Conservation (phyloP, 2,113 vertebrate genomes). For the Picathartes gymnocephalus region DNA sequence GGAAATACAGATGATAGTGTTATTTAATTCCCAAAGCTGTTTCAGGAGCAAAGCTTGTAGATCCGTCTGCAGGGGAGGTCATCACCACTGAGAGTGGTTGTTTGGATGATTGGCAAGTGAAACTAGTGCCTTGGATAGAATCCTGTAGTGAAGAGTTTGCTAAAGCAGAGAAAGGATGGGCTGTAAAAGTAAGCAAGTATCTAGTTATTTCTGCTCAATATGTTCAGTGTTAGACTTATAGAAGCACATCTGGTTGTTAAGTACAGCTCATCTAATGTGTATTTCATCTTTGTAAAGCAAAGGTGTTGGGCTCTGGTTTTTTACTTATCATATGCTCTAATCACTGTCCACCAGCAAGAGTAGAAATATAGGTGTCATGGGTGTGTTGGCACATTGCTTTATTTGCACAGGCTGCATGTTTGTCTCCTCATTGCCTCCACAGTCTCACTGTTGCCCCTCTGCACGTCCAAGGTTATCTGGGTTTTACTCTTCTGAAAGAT, state of each 20-base stretch:
- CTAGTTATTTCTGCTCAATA: background rate
- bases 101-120: background rate
- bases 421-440: background rate
- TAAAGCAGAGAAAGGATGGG: background rate
- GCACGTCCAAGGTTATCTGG: background rate
- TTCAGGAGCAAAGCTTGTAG: background rate
- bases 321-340: background rate
- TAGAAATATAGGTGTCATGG: background rate
- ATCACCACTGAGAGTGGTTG: background rate
- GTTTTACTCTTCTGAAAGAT: background rate
- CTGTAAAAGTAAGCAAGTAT: background rate
- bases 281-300: background rate
- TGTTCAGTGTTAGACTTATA: background rate
- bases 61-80: background rate
- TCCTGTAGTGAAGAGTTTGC: background rate
- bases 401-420: background rate
- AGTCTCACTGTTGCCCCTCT: background rate
- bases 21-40: background rate
- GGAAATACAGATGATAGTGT: rapidly evolving
- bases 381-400: background rate
- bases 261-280: background rate
- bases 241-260: background rate
- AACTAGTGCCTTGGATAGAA: background rate
- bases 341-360: background rate
- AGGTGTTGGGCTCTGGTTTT: background rate